Base-by-base conservation (phyloP, 2,797 vertebrate genomes). In the Sciurus vulgaris region DNA sequence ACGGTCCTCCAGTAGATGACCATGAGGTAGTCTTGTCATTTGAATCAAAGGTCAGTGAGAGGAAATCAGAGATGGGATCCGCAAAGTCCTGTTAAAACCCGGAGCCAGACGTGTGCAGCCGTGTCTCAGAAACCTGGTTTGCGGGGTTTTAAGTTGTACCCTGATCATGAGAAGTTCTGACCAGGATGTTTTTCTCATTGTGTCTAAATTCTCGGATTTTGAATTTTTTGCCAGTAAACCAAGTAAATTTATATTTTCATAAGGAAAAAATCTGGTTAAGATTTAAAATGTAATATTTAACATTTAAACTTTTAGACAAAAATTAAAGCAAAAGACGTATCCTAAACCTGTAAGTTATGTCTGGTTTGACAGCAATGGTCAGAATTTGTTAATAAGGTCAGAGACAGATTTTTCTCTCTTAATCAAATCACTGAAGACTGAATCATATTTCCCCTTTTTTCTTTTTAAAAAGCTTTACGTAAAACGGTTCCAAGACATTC, bases 261-360 rank as follows among this genome's bases (percentile, higher is more conserved):
- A 30, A 72, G 12, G 26, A 59, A 61, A 65, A 84, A 51, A 77
- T 18, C 33, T 41, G 79, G 69, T 38, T 4, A 79, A 81, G 22
- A 49, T 9, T 95, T 74, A 67, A 82, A 86, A 86, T 79, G 44
- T 13, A 93, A 49, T 47, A 91, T 86, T 33, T 73, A 24, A 74
- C 30, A 47, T 81, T 93, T 74, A 44, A 91, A 87, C 61, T 93
- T 96, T 89, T 82, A 70, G 92, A 44, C 30, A 69, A n/a, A 95
- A 86, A 56, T 38, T 61, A 59, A 69, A 77, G 2, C 15, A 79
- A 81, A 83, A 74, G 15, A 81, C 18, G 28, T 70, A 61, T 20
- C 7, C 8, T 14, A 85, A 63, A 91, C 79, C 63, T 86, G 7
- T 51, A 79, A 82, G 54, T 65, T 84, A 24, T 93, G 77, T 22